Percentiles rank a stretch among this genome's conserved stretches.
Evolutionary conservation across 2,797 vertebrate genomes (phyloP).

Genomic region (Micrastur ruficollis): DNA sequence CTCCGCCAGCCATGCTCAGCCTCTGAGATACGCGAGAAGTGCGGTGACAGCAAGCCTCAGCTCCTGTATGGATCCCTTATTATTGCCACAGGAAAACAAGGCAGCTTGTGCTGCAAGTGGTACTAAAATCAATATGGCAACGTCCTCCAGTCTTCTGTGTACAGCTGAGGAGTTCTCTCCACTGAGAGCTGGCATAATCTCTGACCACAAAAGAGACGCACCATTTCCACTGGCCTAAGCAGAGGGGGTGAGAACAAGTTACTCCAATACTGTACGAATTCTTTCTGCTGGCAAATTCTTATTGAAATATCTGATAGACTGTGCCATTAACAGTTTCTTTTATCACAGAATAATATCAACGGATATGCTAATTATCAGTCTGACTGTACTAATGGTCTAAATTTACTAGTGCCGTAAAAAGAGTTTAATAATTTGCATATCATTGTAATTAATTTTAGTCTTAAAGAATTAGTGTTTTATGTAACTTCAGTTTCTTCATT

Average conservation of each 20-base stretch:
- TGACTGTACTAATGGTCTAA: not conserved
- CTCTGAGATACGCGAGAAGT: not conserved
- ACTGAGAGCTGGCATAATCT: not conserved
- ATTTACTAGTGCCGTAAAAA: not conserved
- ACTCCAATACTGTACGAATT: not conserved
- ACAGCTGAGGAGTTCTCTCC: not conserved
- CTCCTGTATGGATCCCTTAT: not conserved
- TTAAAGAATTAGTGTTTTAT: not conserved
- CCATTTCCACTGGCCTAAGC: not conserved
- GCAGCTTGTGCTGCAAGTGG: not conserved
- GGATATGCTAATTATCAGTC: not conserved
- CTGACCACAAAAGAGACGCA: not conserved
- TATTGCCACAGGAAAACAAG: not conserved
- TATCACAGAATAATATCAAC: not conserved
- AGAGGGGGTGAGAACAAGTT: not conserved
- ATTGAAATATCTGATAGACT: not conserved
- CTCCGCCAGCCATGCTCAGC: not conserved
- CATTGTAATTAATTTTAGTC: not conserved
- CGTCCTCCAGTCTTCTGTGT: not conserved
- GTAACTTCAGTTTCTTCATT: not conserved
- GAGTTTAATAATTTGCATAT: not conserved
- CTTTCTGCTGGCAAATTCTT: not conserved
- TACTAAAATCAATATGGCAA: not conserved
- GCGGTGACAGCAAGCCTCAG: fast-evolving
- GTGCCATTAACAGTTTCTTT: not conserved